Evolutionary conservation across 2,113 vertebrate species (phyloP).

Genomic region (Prietella phreatophila): DNA sequence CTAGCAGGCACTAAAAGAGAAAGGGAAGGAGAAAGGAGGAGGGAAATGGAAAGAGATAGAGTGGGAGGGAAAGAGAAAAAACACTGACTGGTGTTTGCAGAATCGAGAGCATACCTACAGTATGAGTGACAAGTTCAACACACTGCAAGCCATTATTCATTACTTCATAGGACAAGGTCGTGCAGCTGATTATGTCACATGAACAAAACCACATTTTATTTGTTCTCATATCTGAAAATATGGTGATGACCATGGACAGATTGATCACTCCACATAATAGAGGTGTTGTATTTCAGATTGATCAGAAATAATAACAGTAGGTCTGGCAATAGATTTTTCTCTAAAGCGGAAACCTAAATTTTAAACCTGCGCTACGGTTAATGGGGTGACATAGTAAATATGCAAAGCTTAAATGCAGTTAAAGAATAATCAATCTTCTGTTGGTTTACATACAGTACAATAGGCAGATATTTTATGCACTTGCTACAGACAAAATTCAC

Average conservation of each 20-base stretch:
- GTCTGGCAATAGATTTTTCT: not conserved
- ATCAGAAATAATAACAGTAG: not conserved
- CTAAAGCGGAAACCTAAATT: not conserved
- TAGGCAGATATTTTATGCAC: not conserved
- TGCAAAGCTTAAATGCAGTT: not conserved
- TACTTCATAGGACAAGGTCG: not conserved
- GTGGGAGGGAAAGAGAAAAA: conserved; percentile 41
- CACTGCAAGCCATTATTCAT: not conserved
- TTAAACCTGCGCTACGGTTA: not conserved
- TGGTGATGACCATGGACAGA: not conserved
- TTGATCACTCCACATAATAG: not conserved
- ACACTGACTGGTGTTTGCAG: conserved; percentile 20
- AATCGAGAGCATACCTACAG: conserved; percentile 10
- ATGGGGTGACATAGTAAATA: not conserved
- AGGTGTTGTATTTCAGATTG: not conserved
- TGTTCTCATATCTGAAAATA: conserved; percentile 5
- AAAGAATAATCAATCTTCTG: not conserved
- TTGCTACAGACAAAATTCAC: not conserved
- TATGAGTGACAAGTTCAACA: not conserved
- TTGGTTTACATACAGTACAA: not conserved
- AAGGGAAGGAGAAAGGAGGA: conserved; percentile 40
- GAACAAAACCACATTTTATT: not conserved
- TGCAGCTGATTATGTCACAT: conserved; percentile 10
- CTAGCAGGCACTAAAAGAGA: conserved; percentile 42
- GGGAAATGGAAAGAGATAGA: conserved; percentile 37